Percentiles rank a stretch among this genome's conserved stretches.
phyloP scores from a whole-genome alignment of 2,888 invertebrate genomes.

The Polydrusus cervinus region DNA sequence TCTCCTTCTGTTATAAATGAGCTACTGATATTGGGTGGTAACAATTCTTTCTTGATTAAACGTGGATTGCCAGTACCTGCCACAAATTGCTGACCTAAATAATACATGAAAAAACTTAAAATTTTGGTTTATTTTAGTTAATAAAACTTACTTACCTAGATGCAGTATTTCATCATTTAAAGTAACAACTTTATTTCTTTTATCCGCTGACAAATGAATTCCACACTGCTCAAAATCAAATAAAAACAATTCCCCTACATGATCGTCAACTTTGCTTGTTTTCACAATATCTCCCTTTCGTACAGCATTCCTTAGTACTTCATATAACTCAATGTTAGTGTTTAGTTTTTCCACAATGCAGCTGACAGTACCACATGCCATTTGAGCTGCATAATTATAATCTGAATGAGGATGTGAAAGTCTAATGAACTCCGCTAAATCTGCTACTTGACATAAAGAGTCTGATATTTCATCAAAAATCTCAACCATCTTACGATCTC shows the following conservation, averaged over 20 bases:
- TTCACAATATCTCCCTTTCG: slow-evolving; percentile 79
- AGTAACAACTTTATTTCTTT: slow-evolving; percentile 84
- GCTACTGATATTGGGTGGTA: slow-evolving; percentile 84
- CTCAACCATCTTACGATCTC: slow-evolving; percentile 88
- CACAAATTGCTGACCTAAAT: slow-evolving; percentile 89
- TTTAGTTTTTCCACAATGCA: slow-evolving; percentile 96
- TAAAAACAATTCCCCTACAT: slow-evolving; percentile 91
- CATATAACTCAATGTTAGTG: slow-evolving; percentile 89
- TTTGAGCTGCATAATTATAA: slow-evolving; percentile 89
- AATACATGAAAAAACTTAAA: neutral
- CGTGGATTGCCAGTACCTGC: slow-evolving; percentile 82
- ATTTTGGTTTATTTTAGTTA: neutral
- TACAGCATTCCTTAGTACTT: slow-evolving; percentile 82
- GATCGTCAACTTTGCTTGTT: slow-evolving; percentile 84
- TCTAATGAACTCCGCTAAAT: slow-evolving; percentile 96
- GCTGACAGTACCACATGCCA: slow-evolving; percentile 90
- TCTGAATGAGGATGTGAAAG: slow-evolving; percentile 89
- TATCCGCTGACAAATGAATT: slow-evolving; percentile 89
- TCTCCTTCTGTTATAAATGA: slow-evolving; percentile 83
- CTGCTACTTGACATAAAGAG: slow-evolving; percentile 95
- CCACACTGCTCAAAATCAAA: slow-evolving; percentile 99
- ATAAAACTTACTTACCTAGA: slow-evolving; percentile 48
- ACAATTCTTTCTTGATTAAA: slow-evolving; percentile 76
- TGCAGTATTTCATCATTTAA: slow-evolving; percentile 88
- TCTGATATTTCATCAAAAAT: slow-evolving; percentile 98